Conservation (phyloP, 2,888 invertebrate genomes). For the Erebia ligea region DNA sequence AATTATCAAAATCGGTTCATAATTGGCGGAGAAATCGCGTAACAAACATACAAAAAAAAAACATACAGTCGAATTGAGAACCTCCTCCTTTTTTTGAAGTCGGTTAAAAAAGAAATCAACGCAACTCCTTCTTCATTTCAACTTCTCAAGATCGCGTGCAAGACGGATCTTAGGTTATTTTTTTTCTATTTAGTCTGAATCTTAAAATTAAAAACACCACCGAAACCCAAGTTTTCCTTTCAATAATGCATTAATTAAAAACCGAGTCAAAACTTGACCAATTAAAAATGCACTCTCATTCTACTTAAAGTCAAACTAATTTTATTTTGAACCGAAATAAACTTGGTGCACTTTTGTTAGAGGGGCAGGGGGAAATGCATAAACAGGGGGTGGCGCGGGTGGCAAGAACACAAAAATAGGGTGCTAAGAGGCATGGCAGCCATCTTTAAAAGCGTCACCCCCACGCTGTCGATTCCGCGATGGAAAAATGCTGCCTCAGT, state of each 20-base stretch:
- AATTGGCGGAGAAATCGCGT: no score
- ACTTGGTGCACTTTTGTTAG: slow-evolving; percentile 59
- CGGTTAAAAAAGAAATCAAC: background rate
- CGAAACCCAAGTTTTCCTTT: slow-evolving; percentile 29
- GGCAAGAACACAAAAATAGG: slow-evolving; percentile 77
- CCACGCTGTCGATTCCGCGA: slow-evolving; percentile 60
- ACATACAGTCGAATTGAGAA: no score
- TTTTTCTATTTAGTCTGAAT: slow-evolving; percentile 5
- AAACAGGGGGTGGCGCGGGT: slow-evolving; percentile 56
- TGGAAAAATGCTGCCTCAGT: slow-evolving; percentile 52
- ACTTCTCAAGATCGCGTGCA: background rate
- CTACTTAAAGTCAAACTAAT: slow-evolving; percentile 47
- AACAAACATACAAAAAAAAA: no score
- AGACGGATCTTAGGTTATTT: slow-evolving; percentile 18
- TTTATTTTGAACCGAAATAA: slow-evolving; percentile 49
- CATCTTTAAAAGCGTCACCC: slow-evolving; percentile 65
- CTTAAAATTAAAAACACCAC: slow-evolving; percentile 17
- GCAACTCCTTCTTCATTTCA: background rate
- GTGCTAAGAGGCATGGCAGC: slow-evolving; percentile 69
- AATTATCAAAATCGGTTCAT: no score
- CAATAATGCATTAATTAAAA: slow-evolving; percentile 43
- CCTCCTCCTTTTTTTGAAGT: no score
- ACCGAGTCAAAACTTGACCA: slow-evolving; percentile 45
- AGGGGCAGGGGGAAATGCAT: slow-evolving; percentile 58
- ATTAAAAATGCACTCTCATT: slow-evolving; percentile 48